These are phyloP conservation scores for Ptilodon capucinus DNA, from an alignment of 2,888 invertebrate genomes.

Conservation along the genomic window DNA sequence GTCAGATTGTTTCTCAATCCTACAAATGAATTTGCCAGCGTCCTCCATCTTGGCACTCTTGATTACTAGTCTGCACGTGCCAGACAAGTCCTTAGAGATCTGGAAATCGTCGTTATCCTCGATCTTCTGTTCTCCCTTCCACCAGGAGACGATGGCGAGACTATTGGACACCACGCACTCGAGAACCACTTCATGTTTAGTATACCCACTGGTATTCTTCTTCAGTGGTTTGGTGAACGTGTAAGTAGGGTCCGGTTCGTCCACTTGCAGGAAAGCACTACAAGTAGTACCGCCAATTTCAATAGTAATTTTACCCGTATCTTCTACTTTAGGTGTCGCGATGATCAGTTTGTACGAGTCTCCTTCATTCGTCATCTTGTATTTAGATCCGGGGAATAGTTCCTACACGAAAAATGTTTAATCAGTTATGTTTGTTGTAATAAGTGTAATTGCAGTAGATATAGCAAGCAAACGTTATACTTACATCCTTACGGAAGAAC, in stretches of 20 bases:
- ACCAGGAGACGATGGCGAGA: slow-evolving; percentile 97
- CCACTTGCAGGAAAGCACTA: slow-evolving; percentile 96
- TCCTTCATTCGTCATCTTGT: slow-evolving; percentile 96
- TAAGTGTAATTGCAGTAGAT: too few relatives aligned
- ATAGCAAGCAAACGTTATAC: slow-evolving; percentile 54
- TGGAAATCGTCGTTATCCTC: slow-evolving; percentile 91
- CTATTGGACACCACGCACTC: slow-evolving; percentile 97
- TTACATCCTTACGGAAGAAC: slow-evolving; percentile 95
- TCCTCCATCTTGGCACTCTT: slow-evolving; percentile 92
- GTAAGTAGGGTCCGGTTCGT: slow-evolving; percentile 97
- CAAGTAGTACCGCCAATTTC: slow-evolving; percentile 95
- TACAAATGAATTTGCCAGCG: slow-evolving; percentile 94
- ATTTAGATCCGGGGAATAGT: slow-evolving; percentile 97
- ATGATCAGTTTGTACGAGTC: slow-evolving; percentile 96
- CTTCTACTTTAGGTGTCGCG: slow-evolving; percentile 95
- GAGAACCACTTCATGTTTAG: slow-evolving; percentile 93
- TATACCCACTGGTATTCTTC: slow-evolving; percentile 94
- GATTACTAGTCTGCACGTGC: slow-evolving; percentile 93
- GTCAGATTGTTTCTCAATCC: slow-evolving; percentile 93
- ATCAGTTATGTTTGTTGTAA: background rate
- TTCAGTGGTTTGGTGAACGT: slow-evolving; percentile 95
- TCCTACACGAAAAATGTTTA: slow-evolving; percentile 84
- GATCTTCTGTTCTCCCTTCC: slow-evolving; percentile 90
- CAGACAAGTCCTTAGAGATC: slow-evolving; percentile 96
- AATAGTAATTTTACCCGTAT: slow-evolving; percentile 97